Percentiles rank a stretch among this genome's conserved stretches.
Conservation (phyloP, 2,888 invertebrate species). For the Hydropsyche betteni region DNA sequence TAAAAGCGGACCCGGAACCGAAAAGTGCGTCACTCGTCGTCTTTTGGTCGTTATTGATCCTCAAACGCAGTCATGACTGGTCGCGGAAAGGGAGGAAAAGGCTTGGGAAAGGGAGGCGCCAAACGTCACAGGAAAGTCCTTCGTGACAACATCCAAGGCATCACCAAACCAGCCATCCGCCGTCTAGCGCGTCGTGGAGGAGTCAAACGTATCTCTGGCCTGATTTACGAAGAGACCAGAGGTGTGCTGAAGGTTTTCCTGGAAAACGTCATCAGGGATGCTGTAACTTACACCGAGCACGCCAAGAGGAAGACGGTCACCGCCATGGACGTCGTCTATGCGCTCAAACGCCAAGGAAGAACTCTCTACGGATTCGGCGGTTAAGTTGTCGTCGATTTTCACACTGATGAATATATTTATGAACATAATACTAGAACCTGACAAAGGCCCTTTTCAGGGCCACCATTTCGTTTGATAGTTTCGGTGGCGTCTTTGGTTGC, state of each 20-base stretch:
- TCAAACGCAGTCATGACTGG: constrained; percentile 70
- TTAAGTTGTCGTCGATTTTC: too few relatives aligned
- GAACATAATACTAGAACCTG: too few relatives aligned
- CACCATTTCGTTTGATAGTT: neutral
- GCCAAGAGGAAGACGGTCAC: constrained; percentile 89
- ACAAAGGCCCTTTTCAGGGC: constrained; percentile 36
- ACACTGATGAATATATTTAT: too few relatives aligned
- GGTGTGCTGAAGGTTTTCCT: constrained; percentile 83
- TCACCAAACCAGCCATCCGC: constrained; percentile 81
- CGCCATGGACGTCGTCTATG: constrained; percentile 89
- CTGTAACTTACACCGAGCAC: constrained; percentile 88
- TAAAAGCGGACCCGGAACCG: too few relatives aligned
- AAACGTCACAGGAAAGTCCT: constrained; percentile 85
- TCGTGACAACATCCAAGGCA: constrained; percentile 82
- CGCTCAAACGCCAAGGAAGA: constrained; percentile 83
- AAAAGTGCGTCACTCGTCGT: too few relatives aligned
- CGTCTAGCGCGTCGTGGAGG: constrained; percentile 77
- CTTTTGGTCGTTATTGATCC: too few relatives aligned
- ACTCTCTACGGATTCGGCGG: constrained; percentile 83
- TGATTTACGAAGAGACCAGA: constrained; percentile 83
- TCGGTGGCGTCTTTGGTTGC: neutral
- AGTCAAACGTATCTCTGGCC: constrained; percentile 76
- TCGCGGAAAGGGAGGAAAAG: constrained; percentile 82
- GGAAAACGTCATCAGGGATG: constrained; percentile 84
- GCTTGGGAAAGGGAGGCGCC: constrained; percentile 81